Conservation (phyloP, 2,888 invertebrate species). For the Mesochorus sp. region DNA sequence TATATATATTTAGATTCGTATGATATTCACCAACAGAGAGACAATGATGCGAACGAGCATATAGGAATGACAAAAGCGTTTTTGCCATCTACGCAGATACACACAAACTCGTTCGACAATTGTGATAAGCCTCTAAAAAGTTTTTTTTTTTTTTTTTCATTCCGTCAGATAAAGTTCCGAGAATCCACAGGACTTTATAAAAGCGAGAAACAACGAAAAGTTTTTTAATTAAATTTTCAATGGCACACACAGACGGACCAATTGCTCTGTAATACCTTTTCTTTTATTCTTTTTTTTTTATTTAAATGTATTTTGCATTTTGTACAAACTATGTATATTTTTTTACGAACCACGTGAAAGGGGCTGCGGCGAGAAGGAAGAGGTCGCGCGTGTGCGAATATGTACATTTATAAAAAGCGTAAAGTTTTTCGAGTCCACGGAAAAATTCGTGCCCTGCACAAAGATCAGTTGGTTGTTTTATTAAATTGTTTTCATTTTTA, state of each 20-base stretch:
- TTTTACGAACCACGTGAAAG: neutral
- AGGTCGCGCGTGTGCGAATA: neutral
- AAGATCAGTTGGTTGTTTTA: no score
- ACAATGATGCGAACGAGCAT: conserved; percentile 36
- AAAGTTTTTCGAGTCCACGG: no score
- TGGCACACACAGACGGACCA: conserved; percentile 13
- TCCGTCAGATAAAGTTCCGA: conserved; percentile 35
- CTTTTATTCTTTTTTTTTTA: conserved; percentile 11
- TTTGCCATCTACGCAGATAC: neutral
- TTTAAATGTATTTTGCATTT: neutral
- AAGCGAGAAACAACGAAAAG: conserved; percentile 4
- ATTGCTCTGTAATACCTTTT: conserved; percentile 4
- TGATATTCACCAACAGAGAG: conserved; percentile 40
- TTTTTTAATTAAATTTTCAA: conserved; percentile 49
- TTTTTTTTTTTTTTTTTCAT: conserved; percentile 9
- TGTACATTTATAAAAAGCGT: neutral
- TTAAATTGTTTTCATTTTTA: neutral
- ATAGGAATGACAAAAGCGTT: neutral
- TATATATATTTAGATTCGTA: conserved; percentile 27
- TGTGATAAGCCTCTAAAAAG: conserved; percentile 31
- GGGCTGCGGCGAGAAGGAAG: no score
- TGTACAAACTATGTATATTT: neutral
- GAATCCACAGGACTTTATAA: conserved; percentile 30
- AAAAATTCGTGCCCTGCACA: no score
- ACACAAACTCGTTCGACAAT: conserved; percentile 36